Evolutionary conservation across 1,140 invertebrate species (phyloP), one percentile per base, ranked within the genome.

Genomic region (Nomia melanderi): DNA sequence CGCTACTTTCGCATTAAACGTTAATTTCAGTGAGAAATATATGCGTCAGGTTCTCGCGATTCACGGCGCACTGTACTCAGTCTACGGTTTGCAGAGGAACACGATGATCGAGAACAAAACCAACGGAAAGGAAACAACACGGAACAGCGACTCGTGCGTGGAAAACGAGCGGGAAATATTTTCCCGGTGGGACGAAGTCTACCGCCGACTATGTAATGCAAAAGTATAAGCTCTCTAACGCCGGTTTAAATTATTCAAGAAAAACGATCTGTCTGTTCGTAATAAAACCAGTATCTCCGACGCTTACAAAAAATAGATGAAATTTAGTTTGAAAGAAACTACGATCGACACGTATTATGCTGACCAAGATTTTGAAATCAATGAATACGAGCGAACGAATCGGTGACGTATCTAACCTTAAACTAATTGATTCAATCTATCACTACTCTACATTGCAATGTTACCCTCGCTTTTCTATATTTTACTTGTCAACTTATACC

Each of bases 1-100:
- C 56, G 57, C 66, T 71, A 77, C 57, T 71, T 77, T 77, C 66
- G 75, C 57, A 44, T 25, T 57, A 77, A 36, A 54, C 75, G 59
- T 77, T 77, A 63, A 70, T 77, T 77, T 63, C 56, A 29, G 14
- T 29, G 56, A 25, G 33, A 77, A 77, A 62, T 53, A 9, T 67
- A 59, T n/a, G n/a, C n/a, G n/a, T 59, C 25, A 53, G 39, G 57
- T 69, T 59, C 20, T 57, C 14, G 27, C 62, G 66, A 77, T 62
- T 67, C 57, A 65, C 20, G 41, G 20, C 20, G n/a, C 12, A 11
- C 25, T 12, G 20, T 44, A 17, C 12, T n/a, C n/a, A n/a, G n/a
- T n/a, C 27, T 14, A 12, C 29, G n/a, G 14, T 33, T 23, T 9
- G 14, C 1, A 1, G 50, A 56, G 39, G 31, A 33, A 20, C 29